phyloP scores from a whole-genome alignment of 2,888 invertebrate genomes.

The Papilio gigon region DNA sequence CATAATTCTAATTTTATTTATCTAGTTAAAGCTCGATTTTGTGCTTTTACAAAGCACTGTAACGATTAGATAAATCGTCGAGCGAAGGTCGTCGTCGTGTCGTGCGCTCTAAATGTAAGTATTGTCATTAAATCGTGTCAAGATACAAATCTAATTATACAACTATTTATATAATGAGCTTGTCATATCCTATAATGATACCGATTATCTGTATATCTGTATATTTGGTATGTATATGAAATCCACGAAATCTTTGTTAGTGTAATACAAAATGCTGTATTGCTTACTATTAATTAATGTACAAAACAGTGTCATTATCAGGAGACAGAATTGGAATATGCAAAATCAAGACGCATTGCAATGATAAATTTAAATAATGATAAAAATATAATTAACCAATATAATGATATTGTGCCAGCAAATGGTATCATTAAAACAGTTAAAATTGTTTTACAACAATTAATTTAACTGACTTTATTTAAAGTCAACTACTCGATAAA shows the following conservation, averaged over 20 bases:
- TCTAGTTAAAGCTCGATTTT: not conserved
- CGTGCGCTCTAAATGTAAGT: constrained; percentile 37
- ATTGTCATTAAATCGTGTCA: constrained; percentile 31
- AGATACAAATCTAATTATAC: constrained; percentile 37
- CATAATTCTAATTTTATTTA: too few relatives aligned
- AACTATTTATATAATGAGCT: constrained; percentile 31
- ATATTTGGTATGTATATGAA: constrained; percentile 18
- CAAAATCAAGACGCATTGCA: not conserved
- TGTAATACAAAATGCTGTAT: constrained; percentile 5
- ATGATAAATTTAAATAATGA: not conserved
- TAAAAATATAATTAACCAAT: too few relatives aligned
- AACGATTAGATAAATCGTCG: constrained; percentile 15
- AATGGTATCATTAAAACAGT: too few relatives aligned
- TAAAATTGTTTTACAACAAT: not conserved
- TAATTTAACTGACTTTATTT: not conserved
- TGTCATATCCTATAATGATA: constrained; percentile 28
- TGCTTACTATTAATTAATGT: constrained; percentile 22
- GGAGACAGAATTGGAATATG: not conserved
- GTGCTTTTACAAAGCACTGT: constrained; percentile 5
- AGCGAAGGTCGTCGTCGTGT: constrained; percentile 28
- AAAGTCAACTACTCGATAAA: not conserved
- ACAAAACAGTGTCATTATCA: not conserved
- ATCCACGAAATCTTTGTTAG: constrained; percentile 22
- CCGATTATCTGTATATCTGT: constrained; percentile 14
- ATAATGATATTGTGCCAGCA: too few relatives aligned